These are phyloP conservation scores for Tanytarsus gracilentus DNA, from an alignment of 2,888 invertebrate species.

Conservation along the genomic window DNA sequence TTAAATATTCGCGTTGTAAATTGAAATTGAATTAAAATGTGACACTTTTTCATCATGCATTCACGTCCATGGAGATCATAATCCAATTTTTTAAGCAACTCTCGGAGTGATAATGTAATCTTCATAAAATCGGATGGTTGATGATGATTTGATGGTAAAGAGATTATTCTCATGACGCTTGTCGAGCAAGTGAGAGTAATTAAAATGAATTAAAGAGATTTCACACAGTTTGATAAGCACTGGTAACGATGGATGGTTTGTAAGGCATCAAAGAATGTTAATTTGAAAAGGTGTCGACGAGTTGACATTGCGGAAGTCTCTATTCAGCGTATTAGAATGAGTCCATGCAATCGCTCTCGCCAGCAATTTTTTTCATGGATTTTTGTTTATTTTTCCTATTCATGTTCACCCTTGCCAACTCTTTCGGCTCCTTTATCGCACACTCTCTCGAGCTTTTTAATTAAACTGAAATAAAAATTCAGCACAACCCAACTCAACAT, in stretches of 20 bases:
- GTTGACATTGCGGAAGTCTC: too few relatives aligned
- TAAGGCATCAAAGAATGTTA: not conserved
- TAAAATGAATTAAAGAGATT: constrained; percentile 27
- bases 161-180: not conserved
- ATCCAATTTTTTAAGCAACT: constrained; percentile 10
- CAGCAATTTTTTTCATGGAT: too few relatives aligned
- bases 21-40: not conserved
- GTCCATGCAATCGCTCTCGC: too few relatives aligned
- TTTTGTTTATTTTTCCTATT: too few relatives aligned
- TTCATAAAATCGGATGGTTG: not conserved
- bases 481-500: too few relatives aligned
- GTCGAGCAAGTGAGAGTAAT: constrained; percentile 1
- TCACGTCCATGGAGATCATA: not conserved
- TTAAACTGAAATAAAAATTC: too few relatives aligned
- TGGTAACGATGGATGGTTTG: not conserved
- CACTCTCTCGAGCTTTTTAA: too few relatives aligned
- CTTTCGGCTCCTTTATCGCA: too few relatives aligned
- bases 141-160: not conserved
- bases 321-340: too few relatives aligned
- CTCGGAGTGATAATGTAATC: not conserved
- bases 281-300: not conserved
- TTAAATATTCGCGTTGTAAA: not conserved
- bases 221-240: constrained; percentile 11
- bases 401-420: too few relatives aligned
- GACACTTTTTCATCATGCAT: not conserved